Conservation (phyloP, 1,140 invertebrate species). For the Odontomachus brunneus region DNA sequence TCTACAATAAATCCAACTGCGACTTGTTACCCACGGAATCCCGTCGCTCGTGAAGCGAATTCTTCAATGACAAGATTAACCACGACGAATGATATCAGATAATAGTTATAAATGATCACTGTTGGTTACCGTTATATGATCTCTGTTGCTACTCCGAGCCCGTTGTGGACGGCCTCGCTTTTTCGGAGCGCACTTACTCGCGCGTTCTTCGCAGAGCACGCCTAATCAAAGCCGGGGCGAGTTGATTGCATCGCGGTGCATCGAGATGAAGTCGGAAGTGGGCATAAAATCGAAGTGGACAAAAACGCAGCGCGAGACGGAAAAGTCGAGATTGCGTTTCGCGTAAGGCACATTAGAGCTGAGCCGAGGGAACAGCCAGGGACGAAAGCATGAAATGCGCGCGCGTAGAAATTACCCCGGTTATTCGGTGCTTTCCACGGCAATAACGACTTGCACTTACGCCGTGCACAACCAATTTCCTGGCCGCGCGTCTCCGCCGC, state of each 20-base stretch:
- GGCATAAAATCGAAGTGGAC: not conserved
- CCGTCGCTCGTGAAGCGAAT: no score
- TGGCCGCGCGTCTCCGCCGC: not conserved
- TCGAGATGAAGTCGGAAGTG: slow-evolving; percentile 30
- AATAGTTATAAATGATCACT: not conserved
- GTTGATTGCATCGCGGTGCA: not conserved
- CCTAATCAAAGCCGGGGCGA: not conserved
- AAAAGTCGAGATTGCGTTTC: slow-evolving; percentile 25
- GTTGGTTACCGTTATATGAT: slow-evolving; percentile 1
- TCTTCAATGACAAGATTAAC: no score
- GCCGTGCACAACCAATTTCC: slow-evolving; percentile 38
- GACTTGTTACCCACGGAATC: no score
- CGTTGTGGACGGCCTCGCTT: no score
- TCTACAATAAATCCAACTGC: no score
- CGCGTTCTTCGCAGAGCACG: not conserved
- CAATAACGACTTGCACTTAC: slow-evolving; percentile 40
- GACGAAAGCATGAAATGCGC: not conserved
- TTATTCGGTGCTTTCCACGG: slow-evolving; percentile 40
- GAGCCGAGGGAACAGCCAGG: no score
- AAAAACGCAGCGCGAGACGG: not conserved
- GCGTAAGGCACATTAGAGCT: slow-evolving; percentile 11
- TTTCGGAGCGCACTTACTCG: no score
- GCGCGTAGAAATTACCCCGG: slow-evolving; percentile 43
- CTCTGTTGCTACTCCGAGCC: not conserved
- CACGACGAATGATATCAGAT: no score